These are phyloP conservation scores for Apamea monoglypha DNA, from an alignment of 2,888 invertebrate genomes.

Conservation along the genomic window DNA sequence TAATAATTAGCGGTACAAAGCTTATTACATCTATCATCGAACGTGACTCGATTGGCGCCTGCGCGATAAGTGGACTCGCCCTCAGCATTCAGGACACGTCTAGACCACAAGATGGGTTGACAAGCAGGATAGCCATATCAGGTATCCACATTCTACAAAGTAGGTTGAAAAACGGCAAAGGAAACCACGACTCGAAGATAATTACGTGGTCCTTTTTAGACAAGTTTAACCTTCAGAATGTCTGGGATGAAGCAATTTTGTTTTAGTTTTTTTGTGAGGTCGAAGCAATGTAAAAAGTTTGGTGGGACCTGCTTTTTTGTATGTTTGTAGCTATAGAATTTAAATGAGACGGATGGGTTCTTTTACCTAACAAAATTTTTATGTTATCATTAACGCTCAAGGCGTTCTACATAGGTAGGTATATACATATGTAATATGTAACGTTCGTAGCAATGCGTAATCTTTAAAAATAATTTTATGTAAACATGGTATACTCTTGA, in stretches of 20 bases:
- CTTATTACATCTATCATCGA: slow-evolving; percentile 70
- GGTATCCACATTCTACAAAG: slow-evolving; percentile 55
- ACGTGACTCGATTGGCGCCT: slow-evolving; percentile 78
- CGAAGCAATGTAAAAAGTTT: slow-evolving; percentile 28
- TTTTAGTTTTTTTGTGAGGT: slow-evolving; percentile 9
- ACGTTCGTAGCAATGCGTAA: slow-evolving; percentile 5
- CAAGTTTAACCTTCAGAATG: slow-evolving; percentile 47
- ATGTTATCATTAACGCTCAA: slow-evolving; percentile 45
- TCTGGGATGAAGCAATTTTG: slow-evolving; percentile 34
- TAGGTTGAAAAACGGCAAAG: slow-evolving; percentile 45
- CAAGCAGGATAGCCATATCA: slow-evolving; percentile 78
- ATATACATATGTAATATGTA: slow-evolving; percentile 1
- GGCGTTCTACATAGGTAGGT: slow-evolving; percentile 17
- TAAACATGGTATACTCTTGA: slow-evolving; percentile 6
- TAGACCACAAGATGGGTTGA: slow-evolving; percentile 70
- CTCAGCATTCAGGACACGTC: slow-evolving; percentile 80
- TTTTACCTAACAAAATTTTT: slow-evolving; percentile 40
- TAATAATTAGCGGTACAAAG: slow-evolving; percentile 60
- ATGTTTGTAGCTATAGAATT: slow-evolving; percentile 45
- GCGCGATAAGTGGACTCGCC: slow-evolving; percentile 58
- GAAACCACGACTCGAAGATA: slow-evolving; percentile 40
- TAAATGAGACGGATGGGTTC: slow-evolving; percentile 55
- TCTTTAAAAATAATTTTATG: slow-evolving; percentile 29
- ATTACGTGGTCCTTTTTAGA: slow-evolving; percentile 42
- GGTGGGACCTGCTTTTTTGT: slow-evolving; percentile 50